phyloP scores from a whole-genome alignment of 2,797 vertebrate genomes.

The Sylvia borin region DNA sequence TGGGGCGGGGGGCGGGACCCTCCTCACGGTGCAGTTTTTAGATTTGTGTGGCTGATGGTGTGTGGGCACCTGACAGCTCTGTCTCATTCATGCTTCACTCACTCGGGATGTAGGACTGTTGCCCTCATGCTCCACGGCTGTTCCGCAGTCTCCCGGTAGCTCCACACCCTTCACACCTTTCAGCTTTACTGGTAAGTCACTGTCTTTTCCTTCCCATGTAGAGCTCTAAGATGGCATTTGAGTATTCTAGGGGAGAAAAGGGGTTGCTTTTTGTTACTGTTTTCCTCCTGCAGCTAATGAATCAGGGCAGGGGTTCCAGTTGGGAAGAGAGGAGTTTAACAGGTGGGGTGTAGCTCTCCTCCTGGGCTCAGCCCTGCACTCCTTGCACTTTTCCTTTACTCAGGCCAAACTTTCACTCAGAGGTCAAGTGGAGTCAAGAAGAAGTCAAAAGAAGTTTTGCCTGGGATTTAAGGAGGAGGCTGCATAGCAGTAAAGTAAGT shows the following conservation, averaged over 20 bases:
- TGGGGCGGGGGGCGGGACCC: not conserved
- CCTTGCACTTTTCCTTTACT: not conserved
- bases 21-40: slow-evolving; percentile 34
- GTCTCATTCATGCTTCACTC: slow-evolving; percentile 43
- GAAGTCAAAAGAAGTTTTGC: not conserved
- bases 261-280: not conserved
- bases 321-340: not conserved
- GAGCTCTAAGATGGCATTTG: not conserved
- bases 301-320: not conserved
- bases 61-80: slow-evolving; percentile 37
- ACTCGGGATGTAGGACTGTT: slow-evolving; percentile 14
- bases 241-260: not conserved
- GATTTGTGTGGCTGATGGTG: not conserved
- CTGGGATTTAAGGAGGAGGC: not conserved
- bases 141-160: not conserved
- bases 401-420: slow-evolving; percentile 3
- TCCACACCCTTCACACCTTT: not conserved
- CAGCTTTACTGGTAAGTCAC: slow-evolving; percentile 16
- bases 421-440: slow-evolving; percentile 28
- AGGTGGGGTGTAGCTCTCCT: not conserved
- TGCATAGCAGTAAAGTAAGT: not conserved
- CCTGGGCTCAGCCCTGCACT: not conserved
- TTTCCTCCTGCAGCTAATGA: not conserved
- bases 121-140: not conserved
- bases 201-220: not conserved